A percentile compares a stretch with the other conserved stretches of the same genome.
Evolutionary conservation across 2,888 invertebrate species (phyloP).

Genomic region (Homarus gammarus): DNA sequence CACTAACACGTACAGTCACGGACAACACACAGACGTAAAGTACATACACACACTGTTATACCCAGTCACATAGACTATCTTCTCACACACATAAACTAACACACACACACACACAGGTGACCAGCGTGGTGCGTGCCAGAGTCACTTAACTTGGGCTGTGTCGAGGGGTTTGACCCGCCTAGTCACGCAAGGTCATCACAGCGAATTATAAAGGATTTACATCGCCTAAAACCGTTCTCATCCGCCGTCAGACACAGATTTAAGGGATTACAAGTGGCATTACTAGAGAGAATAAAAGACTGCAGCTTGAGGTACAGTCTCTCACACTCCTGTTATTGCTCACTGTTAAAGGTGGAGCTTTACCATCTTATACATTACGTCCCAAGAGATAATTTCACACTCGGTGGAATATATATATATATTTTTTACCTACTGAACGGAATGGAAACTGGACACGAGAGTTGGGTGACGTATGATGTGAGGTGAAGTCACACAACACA

Average conservation of each 20-base stretch:
- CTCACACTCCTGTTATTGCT: not conserved
- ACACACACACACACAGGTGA: not conserved
- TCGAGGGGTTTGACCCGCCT: slow-evolving; percentile 31
- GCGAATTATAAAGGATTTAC: slow-evolving; percentile 31
- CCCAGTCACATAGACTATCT: too few species aligned
- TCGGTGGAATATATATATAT: too few species aligned
- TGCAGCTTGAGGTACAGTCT: not conserved
- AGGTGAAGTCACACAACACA: not conserved
- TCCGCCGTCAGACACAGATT: not conserved
- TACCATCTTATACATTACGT: not conserved
- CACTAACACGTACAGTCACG: too few species aligned
- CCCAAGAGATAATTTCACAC: not conserved
- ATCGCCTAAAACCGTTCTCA: not conserved
- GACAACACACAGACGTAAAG: too few species aligned
- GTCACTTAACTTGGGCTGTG: not conserved
- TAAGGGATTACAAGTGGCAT: not conserved
- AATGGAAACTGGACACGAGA: not conserved
- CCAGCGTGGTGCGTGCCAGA: not conserved
- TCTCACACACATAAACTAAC: not conserved
- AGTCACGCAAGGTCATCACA: slow-evolving; percentile 40
- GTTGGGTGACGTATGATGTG: not conserved
- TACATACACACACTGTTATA: too few species aligned
- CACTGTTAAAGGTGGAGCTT: not conserved
- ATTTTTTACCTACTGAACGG: not conserved
- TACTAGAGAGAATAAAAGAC: not conserved